Conservation (phyloP, 2,888 invertebrate genomes). For the Spodoptera littoralis region DNA sequence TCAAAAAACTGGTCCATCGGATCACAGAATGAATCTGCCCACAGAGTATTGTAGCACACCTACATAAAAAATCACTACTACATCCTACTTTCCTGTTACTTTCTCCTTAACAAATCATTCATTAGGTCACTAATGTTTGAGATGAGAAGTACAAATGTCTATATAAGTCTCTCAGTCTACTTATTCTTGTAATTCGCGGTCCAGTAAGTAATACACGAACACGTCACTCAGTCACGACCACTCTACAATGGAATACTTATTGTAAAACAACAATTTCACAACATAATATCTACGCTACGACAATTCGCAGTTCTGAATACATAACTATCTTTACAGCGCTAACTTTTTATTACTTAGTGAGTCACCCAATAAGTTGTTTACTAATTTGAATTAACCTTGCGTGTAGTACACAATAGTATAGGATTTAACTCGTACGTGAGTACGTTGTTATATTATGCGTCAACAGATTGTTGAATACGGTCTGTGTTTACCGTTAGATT, state of each 20-base stretch:
- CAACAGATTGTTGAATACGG: conserved; percentile 58
- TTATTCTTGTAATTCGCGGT: conserved; percentile 29
- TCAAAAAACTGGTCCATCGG: conserved; percentile 37
- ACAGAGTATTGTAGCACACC: conserved; percentile 63
- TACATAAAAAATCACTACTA: conserved; percentile 59
- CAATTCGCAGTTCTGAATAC: conserved; percentile 28
- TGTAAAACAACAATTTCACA: conserved; percentile 19
- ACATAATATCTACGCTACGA: conserved; percentile 29
- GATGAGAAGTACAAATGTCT: conserved; percentile 36
- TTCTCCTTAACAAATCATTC: conserved; percentile 57
- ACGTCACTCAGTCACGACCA: conserved; percentile 42
- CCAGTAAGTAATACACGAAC: conserved; percentile 44
- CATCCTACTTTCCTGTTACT: conserved; percentile 54
- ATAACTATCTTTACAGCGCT: conserved; percentile 11
- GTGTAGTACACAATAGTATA: conserved; percentile 40
- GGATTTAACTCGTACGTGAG: conserved; percentile 44
- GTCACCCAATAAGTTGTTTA: conserved; percentile 42
- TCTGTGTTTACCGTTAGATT: conserved; percentile 68
- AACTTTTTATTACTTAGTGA: conserved; percentile 32
- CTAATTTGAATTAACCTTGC: conserved; percentile 52
- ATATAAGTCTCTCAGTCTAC: conserved; percentile 33
- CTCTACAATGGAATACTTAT: conserved; percentile 31
- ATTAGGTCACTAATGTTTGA: conserved; percentile 48
- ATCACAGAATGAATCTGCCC: conserved; percentile 58
- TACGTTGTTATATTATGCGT: conserved; percentile 62